Percentiles rank a stretch among this genome's conserved stretches.
Evolutionary conservation across 2,113 vertebrate genomes (phyloP).

Genomic region (Pachypanchax playfairii): DNA sequence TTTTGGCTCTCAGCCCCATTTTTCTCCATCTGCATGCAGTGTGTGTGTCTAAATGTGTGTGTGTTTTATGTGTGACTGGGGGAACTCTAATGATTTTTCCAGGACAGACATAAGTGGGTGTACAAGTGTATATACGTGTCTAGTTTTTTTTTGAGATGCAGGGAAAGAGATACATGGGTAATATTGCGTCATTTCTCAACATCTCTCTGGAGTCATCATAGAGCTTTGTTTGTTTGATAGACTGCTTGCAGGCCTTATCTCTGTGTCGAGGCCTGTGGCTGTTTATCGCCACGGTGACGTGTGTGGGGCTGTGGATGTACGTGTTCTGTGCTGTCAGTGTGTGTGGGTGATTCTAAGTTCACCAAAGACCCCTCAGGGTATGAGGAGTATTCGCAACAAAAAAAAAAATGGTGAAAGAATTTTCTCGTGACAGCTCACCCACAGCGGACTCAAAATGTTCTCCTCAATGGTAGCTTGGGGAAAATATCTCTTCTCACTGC

Average conservation of each 20-base stretch:
- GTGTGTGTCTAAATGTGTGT: constrained; percentile 55
- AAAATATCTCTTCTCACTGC: constrained; percentile 61
- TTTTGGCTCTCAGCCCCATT: constrained; percentile 60
- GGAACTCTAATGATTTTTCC: constrained; percentile 73
- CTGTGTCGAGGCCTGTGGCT: constrained; percentile 53
- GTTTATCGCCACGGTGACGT: constrained; percentile 70
- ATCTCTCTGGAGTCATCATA: constrained; percentile 58
- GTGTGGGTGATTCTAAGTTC: constrained; percentile 72
- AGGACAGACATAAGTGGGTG: constrained; percentile 69
- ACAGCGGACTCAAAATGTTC: constrained; percentile 55
- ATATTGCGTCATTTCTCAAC: constrained; percentile 56
- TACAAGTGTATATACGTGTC: constrained; percentile 38
- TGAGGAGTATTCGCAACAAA: constrained; percentile 47
- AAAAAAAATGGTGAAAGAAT: constrained; percentile 38
- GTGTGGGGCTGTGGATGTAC: constrained; percentile 39
- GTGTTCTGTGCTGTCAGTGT: constrained; percentile 62
- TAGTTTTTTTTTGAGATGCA: constrained; percentile 27
- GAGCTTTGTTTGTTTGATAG: constrained; percentile 71
- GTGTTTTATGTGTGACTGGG: constrained; percentile 38
- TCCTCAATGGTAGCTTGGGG: constrained; percentile 55
- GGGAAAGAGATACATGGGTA: constrained; percentile 48
- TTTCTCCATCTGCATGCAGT: constrained; percentile 72
- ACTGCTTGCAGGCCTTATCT: constrained; percentile 73
- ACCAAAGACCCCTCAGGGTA: constrained; percentile 63
- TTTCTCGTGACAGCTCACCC: constrained; percentile 63